phyloP scores from a whole-genome alignment of 2,113 vertebrate genomes.

The Bolborhynchus lineola region DNA sequence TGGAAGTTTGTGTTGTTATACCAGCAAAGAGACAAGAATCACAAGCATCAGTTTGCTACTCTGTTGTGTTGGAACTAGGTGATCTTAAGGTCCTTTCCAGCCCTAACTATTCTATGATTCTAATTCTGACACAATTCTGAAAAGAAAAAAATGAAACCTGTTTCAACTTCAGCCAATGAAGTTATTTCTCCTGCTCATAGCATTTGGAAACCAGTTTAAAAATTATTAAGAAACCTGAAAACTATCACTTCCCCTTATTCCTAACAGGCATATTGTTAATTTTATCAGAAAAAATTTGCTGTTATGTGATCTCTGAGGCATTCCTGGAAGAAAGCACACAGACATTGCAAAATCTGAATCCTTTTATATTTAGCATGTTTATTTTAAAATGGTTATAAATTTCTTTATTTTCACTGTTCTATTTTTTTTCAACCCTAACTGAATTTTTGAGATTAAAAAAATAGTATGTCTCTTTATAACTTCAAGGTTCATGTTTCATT shows the following conservation, averaged over 20 bases:
- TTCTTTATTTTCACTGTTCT: background rate
- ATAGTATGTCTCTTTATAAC: constrained; percentile 9
- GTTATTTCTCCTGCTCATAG: background rate
- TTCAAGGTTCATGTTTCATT: constrained; percentile 91
- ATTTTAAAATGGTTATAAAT: background rate
- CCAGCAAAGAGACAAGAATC: background rate
- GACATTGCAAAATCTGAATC: background rate
- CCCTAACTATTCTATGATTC: too few species aligned
- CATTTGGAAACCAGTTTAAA: background rate
- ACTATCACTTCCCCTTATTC: background rate
- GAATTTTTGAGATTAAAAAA: background rate
- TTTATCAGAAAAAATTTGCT: background rate
- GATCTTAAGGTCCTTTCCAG: too few species aligned
- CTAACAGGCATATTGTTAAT: background rate
- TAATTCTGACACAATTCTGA: background rate
- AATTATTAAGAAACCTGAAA: background rate
- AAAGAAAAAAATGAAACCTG: background rate
- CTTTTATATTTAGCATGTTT: background rate
- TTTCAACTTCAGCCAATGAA: background rate
- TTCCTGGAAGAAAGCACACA: background rate
- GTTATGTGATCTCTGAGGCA: background rate
- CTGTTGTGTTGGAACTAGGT: background rate
- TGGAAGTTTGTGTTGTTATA: background rate
- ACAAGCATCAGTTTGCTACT: background rate
- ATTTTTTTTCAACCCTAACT: background rate